phyloP scores from a whole-genome alignment of 2,888 invertebrate genomes.

The Agrochola lychnidis region DNA sequence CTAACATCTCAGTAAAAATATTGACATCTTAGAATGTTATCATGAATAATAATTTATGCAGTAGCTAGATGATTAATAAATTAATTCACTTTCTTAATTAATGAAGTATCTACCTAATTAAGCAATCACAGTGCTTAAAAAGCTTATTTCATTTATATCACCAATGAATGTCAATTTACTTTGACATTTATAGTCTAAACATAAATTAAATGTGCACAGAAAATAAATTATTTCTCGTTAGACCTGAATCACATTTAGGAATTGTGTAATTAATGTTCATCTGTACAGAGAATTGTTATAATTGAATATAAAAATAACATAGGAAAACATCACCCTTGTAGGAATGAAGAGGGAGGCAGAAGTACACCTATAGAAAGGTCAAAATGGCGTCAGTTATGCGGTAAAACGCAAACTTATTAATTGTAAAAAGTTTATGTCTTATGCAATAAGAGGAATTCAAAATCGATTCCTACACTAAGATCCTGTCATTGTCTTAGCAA shows the following conservation, averaged over 20 bases:
- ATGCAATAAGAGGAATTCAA: not conserved
- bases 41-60: not conserved
- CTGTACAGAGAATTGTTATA: not conserved
- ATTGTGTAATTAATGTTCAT: slow-evolving; percentile 24
- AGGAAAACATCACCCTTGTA: too few species aligned
- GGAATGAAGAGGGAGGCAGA: not conserved
- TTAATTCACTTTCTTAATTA: slow-evolving; percentile 29
- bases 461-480: not conserved
- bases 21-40: not conserved
- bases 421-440: not conserved
- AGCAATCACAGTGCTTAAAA: slow-evolving; percentile 20
- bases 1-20: not conserved
- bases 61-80: not conserved
- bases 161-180: slow-evolving; percentile 29
- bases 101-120: not conserved
- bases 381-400: not conserved
- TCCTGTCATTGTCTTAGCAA: not conserved
- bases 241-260: slow-evolving; percentile 7
- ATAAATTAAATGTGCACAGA: slow-evolving; percentile 29
- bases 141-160: slow-evolving; percentile 16
- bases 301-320: not conserved
- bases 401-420: not conserved
- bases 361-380: not conserved
- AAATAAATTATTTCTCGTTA: slow-evolving; percentile 25
- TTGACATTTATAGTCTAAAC: slow-evolving; percentile 39